These are phyloP conservation scores for Liodrosophila aerea DNA, from an alignment of 2,888 invertebrate genomes.

Conservation along the genomic window DNA sequence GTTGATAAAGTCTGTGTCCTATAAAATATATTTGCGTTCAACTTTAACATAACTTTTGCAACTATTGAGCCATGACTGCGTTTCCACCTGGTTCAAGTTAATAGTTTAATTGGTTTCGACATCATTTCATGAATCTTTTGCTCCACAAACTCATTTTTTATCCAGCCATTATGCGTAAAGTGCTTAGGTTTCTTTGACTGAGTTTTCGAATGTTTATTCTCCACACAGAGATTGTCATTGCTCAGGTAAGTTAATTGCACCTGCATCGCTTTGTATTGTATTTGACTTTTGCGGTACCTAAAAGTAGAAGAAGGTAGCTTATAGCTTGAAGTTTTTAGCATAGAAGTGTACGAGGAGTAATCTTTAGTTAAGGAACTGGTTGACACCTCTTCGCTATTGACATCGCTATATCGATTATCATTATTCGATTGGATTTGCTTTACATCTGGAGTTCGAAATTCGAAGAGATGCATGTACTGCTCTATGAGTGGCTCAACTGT, in stretches of 20 bases:
- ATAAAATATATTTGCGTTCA: neutral
- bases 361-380: neutral
- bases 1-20: too few relatives aligned
- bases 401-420: too few relatives aligned
- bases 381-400: neutral
- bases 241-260: conserved; percentile 6
- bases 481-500: too few relatives aligned
- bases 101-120: conserved; percentile 49
- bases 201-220: neutral
- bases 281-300: conserved; percentile 11
- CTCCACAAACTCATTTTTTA: conserved; percentile 23
- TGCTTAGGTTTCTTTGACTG: neutral
- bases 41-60: neutral
- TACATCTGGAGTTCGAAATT: conserved; percentile 58
- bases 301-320: conserved; percentile 8
- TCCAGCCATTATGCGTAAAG: neutral
- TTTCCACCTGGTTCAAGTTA: neutral
- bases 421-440: neutral
- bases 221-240: neutral
- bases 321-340: too few relatives aligned
- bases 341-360: neutral
- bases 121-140: conserved; percentile 48
- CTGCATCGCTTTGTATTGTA: conserved; percentile 14
- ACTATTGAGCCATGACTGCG: neutral
- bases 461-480: conserved; percentile 18